Evolutionary conservation across 1,140 invertebrate species (phyloP), one percentile per base, ranked within the genome.

Genomic region (Hyphantria cunea): DNA sequence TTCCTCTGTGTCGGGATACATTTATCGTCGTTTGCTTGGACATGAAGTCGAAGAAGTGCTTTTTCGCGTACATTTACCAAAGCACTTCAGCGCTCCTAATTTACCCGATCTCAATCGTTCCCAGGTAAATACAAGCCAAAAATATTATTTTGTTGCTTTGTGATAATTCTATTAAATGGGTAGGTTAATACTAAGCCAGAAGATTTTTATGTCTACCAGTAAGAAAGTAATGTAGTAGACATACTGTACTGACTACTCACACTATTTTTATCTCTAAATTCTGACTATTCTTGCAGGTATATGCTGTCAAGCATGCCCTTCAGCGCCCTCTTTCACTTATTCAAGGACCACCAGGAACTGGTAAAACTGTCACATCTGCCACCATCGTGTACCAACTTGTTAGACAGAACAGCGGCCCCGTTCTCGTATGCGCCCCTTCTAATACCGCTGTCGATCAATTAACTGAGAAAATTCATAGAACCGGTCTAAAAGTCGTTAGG

Each of bases 371-470:
- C 0, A 99, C 99, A 0, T 99, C 99, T 6, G 99, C 99, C 0
- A 99, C 99, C 0, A 98, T 99, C 75, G 99, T 99, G 0, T 99
- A 99, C 84, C 99, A 99, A 86, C 91, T 99, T 33, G 98, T 98
- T 0, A 97, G 98, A 84, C 97, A 99, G 80, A 97, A 95, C 70
- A 96, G 95, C 6, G 97, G 98, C 2, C 97, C 98, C 0, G 98
- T 99, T 0, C 90, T 99, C 0, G 99, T 99, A 0, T 99, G 99
- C 90, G 99, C 99, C 2, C 99, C 99, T 0, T 99, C 97, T 13
- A 99, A 99, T 82, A 99, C 99, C 8, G 99, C 99, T 44, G 99
- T 99, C 0, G 99, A 99, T 90, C 99, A 99, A 80, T 91, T 99
- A 1, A 99, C 99, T 0, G 98, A 99, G 89, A 99, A 99, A 89